Evolutionary conservation across 2,113 vertebrate species (phyloP).

Genomic region (Crotalus helleri): DNA sequence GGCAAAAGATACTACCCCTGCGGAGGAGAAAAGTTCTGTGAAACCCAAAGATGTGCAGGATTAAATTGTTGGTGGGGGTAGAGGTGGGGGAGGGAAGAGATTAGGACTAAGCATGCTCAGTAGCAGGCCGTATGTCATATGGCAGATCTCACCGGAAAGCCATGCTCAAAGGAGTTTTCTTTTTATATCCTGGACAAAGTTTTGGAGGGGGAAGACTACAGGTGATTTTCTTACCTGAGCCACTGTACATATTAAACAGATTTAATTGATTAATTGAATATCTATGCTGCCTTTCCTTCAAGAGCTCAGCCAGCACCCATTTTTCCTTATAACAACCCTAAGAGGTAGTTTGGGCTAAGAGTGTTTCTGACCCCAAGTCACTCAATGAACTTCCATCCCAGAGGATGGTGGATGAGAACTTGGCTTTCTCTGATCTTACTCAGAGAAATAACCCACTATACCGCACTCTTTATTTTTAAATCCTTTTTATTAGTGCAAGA

Average conservation of each 20-base stretch:
- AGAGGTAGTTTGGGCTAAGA: neutral
- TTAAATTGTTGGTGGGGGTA: neutral
- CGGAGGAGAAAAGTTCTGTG: neutral
- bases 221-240: neutral
- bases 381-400: neutral
- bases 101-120: neutral
- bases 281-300: neutral
- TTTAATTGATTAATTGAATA: neutral
- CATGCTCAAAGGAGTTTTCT: neutral
- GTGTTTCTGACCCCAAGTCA: neutral
- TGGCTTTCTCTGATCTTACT: neutral
- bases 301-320: neutral
- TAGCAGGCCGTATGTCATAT: neutral
- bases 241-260: neutral
- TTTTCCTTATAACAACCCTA: neutral
- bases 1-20: neutral
- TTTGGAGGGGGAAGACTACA: neutral
- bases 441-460: neutral
- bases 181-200: neutral
- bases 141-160: neutral
- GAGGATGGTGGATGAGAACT: neutral
- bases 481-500: neutral
- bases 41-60: neutral
- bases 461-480: neutral
- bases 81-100: neutral